These are phyloP conservation scores for Eolophus roseicapilla DNA, from an alignment of 2,113 vertebrate genomes.

Conservation along the genomic window DNA sequence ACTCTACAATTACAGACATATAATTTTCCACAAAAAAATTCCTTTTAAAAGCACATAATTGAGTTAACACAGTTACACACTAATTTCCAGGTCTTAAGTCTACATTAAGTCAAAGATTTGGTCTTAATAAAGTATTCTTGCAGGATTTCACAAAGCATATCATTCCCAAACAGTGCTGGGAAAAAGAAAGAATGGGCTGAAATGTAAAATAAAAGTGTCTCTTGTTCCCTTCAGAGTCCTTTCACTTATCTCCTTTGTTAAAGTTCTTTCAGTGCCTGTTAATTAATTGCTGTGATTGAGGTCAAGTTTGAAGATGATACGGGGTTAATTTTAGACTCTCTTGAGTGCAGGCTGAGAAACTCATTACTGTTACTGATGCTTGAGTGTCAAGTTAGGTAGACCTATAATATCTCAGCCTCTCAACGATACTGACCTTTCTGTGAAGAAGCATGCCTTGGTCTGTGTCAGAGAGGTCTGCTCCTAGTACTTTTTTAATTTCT, in stretches of 20 bases:
- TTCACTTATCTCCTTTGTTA: conserved; percentile 18
- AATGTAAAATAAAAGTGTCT: neutral
- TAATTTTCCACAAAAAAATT: neutral
- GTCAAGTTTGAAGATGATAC: conserved; percentile 53
- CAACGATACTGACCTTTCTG: conserved; percentile 15
- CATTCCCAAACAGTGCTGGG: neutral
- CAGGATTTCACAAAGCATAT: neutral
- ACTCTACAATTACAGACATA: neutral
- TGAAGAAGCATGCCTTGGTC: neutral
- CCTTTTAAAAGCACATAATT: neutral
- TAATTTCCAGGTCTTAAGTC: neutral
- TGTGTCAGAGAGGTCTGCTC: neutral
- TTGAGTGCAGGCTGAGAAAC: conserved; percentile 33
- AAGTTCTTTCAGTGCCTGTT: conserved; percentile 43
- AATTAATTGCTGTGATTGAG: conserved; percentile 69
- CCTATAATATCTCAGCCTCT: neutral
- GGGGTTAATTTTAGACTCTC: conserved; percentile 58
- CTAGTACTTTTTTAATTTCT: neutral
- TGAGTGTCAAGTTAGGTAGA: neutral
- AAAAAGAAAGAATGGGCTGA: neutral
- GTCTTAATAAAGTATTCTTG: neutral
- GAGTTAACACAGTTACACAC: neutral
- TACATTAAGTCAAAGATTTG: neutral
- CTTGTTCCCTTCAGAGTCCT: neutral
- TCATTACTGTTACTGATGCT: neutral